Conservation (phyloP, 2,888 invertebrate species). For the Amblyjoppa fuscipennis region DNA sequence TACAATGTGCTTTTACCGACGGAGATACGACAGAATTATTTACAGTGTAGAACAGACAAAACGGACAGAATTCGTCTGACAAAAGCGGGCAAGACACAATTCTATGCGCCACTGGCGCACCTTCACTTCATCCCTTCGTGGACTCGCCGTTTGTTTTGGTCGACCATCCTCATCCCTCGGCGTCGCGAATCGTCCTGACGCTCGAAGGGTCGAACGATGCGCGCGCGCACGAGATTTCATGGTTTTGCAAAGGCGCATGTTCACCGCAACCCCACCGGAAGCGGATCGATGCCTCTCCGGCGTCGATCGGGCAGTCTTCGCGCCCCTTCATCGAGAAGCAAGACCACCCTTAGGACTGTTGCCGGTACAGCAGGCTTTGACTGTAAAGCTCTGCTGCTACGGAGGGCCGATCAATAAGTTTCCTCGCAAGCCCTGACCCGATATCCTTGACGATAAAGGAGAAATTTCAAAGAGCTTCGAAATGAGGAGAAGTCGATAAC, state of each 20-base stretch:
- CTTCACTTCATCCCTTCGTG: slow-evolving; percentile 64
- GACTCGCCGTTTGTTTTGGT: slow-evolving; percentile 72
- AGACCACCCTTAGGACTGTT: background rate
- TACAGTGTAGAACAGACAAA: background rate
- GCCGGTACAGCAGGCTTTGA: background rate
- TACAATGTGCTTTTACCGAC: background rate
- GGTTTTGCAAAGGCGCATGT: slow-evolving; percentile 67
- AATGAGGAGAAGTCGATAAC: background rate
- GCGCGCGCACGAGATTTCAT: slow-evolving; percentile 40
- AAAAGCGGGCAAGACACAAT: slow-evolving; percentile 35
- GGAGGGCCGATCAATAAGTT: slow-evolving; percentile 35
- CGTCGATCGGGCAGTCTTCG: slow-evolving; percentile 49
- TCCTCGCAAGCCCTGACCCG: background rate
- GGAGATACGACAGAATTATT: slow-evolving; percentile 17
- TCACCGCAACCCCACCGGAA: slow-evolving; percentile 9
- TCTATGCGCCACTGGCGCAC: slow-evolving; percentile 53
- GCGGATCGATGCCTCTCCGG: slow-evolving; percentile 67
- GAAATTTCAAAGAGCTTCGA: background rate
- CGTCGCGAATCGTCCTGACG: slow-evolving; percentile 56
- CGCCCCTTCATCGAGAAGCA: background rate
- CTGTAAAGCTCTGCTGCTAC: background rate
- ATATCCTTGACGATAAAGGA: background rate
- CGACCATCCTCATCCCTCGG: slow-evolving; percentile 65
- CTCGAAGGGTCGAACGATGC: slow-evolving; percentile 34
- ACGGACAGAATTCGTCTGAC: slow-evolving; percentile 13